A percentile compares a stretch with the other conserved stretches of the same genome.
These are phyloP conservation scores for Thamnophis elegans DNA, from an alignment of 2,797 vertebrate species.

Conservation along the genomic window DNA sequence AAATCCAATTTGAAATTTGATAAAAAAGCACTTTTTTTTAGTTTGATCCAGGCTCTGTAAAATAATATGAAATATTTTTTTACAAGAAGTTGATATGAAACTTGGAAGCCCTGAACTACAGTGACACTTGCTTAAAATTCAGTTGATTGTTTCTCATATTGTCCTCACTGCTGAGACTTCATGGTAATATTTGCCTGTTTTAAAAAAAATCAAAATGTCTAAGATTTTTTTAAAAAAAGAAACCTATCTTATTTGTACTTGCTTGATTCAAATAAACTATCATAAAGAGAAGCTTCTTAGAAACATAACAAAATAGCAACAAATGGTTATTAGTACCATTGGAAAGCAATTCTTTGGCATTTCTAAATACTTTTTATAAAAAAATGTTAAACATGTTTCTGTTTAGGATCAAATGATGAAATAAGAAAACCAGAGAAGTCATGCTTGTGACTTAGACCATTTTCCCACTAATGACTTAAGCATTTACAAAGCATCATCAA, in stretches of 20 bases:
- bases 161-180: neutral
- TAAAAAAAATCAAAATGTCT: neutral
- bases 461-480: neutral
- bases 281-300: neutral
- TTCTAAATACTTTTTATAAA: neutral
- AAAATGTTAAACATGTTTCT: neutral
- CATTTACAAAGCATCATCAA: neutral
- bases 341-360: neutral
- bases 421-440: neutral
- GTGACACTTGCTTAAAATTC: neutral
- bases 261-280: neutral
- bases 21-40: conserved; percentile 4
- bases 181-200: conserved; percentile 10
- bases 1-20: conserved; percentile 48
- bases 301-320: neutral
- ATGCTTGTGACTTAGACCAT: neutral
- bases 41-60: conserved; percentile 16
- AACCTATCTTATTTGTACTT: neutral
- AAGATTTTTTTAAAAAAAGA: neutral
- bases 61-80: conserved; percentile 33
- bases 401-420: neutral
- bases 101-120: conserved; percentile 37
- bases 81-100: conserved; percentile 37
- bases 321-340: neutral
- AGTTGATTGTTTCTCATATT: neutral